Conservation (phyloP, 2,797 vertebrate species). For the Coregonus suidteri region DNA sequence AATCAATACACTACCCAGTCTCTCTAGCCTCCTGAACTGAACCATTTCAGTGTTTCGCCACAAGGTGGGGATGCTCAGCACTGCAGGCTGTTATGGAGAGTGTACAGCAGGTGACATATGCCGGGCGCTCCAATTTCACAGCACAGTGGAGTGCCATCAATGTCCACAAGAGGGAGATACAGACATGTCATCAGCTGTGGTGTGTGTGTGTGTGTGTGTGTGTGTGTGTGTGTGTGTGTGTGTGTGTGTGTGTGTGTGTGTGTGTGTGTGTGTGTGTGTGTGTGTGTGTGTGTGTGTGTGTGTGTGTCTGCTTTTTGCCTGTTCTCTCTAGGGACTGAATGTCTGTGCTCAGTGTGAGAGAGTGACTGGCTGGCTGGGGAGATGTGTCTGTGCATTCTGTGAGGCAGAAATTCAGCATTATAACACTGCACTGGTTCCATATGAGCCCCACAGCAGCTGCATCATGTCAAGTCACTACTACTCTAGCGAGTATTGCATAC, state of each 20-base stretch:
- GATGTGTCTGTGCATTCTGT: constrained; percentile 35
- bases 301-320: neutral
- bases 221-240: neutral
- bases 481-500: neutral
- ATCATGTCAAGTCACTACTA: constrained; percentile 1
- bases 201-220: neutral
- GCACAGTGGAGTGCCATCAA: neutral
- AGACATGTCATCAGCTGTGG: neutral
- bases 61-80: neutral
- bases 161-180: neutral
- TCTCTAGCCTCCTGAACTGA: neutral
- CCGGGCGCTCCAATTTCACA: neutral
- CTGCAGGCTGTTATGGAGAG: neutral
- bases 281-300: neutral
- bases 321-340: constrained; percentile 8
- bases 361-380: constrained; percentile 40
- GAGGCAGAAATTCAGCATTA: constrained; percentile 68
- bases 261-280: constrained; percentile 3
- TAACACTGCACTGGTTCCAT: constrained; percentile 67
- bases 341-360: constrained; percentile 41
- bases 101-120: neutral
- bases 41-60: neutral
- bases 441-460: constrained; percentile 65
- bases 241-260: neutral
- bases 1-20: no score